These are phyloP conservation scores for Colistium nudipinnis DNA, from an alignment of 2,113 vertebrate genomes.

Conservation along the genomic window DNA sequence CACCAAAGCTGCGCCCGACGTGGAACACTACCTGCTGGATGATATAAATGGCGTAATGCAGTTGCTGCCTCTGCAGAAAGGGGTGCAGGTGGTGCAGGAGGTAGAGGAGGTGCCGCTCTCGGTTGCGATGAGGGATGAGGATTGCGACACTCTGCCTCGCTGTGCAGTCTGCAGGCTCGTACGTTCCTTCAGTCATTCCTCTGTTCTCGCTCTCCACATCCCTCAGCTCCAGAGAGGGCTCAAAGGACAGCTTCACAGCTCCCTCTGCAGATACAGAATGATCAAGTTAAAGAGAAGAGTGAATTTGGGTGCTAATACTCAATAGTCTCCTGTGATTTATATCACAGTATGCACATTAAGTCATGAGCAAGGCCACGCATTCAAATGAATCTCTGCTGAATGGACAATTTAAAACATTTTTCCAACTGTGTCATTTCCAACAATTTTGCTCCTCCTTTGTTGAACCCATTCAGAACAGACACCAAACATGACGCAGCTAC, in stretches of 20 bases:
- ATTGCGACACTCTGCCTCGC: conserved; percentile 89
- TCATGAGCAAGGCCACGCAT: not conserved
- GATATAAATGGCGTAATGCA: conserved; percentile 92
- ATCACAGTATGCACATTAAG: not conserved
- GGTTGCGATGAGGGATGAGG: conserved; percentile 90
- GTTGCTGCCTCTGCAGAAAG: conserved; percentile 94
- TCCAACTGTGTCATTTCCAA: not conserved
- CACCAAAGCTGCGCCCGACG: not conserved
- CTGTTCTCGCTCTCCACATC: conserved; percentile 86
- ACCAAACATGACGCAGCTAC: too few species aligned
- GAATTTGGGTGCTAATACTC: not conserved
- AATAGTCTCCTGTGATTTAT: not conserved
- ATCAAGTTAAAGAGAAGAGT: not conserved
- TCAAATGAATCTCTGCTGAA: not conserved
- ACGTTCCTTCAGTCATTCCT: conserved; percentile 81
- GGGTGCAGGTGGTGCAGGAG: conserved; percentile 93
- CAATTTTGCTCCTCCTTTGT: not conserved
- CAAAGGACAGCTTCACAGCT: conserved; percentile 83
- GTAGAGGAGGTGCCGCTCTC: conserved; percentile 93
- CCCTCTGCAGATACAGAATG: conserved; percentile 80
- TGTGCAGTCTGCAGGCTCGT: conserved; percentile 83
- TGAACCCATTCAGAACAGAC: not conserved
- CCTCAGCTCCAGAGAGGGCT: conserved; percentile 83
- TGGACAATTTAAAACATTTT: not conserved
- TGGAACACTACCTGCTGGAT: conserved; percentile 90